phyloP scores from a whole-genome alignment of 2,888 invertebrate species.

The Eupithecia centaureata region DNA sequence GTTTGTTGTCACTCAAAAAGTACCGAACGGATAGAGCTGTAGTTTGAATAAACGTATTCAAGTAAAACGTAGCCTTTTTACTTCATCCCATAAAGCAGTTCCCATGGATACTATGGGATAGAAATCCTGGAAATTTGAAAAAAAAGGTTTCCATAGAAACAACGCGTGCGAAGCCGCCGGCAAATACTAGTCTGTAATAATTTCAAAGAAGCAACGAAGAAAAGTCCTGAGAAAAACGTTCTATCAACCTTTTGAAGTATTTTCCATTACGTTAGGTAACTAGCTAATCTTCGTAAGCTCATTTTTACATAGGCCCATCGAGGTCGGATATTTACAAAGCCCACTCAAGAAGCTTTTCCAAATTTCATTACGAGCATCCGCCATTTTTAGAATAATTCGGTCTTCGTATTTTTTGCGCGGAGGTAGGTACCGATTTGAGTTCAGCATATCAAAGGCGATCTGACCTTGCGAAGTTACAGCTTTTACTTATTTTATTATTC shows the following conservation, averaged over 20 bases:
- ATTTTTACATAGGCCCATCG: slow-evolving; percentile 52
- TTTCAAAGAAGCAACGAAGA: slow-evolving; percentile 5
- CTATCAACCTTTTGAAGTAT: slow-evolving; percentile 63
- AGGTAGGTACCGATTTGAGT: slow-evolving; percentile 29
- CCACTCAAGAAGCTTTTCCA: slow-evolving; percentile 55
- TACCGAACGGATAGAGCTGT: too few species aligned
- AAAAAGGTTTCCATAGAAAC: too few species aligned
- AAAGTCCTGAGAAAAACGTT: slow-evolving; percentile 19
- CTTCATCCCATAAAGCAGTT: too few species aligned
- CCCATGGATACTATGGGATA: too few species aligned
- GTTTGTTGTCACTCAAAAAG: too few species aligned
- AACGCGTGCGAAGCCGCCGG: too few species aligned
- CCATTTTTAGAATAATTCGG: slow-evolving; percentile 35
- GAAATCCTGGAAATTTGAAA: too few species aligned
- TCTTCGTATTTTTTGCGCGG: slow-evolving; percentile 34
- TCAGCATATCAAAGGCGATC: slow-evolving; percentile 26
- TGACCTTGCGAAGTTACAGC: slow-evolving; percentile 7
- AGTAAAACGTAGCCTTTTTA: too few species aligned
- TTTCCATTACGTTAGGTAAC: slow-evolving; percentile 72
- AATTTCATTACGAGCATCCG: slow-evolving; percentile 57
- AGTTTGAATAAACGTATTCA: too few species aligned
- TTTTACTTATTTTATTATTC: neutral
- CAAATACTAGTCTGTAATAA: neutral
- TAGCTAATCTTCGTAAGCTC: slow-evolving; percentile 65
- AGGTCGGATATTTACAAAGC: slow-evolving; percentile 59